Evolutionary conservation across 2,797 vertebrate genomes (phyloP).

Genomic region (Epinephelus coioides): DNA sequence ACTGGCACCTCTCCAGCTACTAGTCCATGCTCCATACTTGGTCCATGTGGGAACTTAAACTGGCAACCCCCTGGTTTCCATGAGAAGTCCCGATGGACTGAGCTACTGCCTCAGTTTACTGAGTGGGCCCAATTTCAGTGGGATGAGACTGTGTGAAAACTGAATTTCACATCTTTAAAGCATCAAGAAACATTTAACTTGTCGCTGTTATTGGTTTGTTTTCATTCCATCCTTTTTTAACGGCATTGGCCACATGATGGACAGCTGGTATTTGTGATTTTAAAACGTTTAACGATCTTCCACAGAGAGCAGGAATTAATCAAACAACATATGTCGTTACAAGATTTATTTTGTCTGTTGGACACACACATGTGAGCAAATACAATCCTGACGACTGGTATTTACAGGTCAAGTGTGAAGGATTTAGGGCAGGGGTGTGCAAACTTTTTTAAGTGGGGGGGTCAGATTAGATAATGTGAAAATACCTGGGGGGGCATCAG

Average conservation of each 20-base stretch:
- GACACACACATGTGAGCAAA: neutral
- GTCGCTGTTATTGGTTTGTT: conserved; percentile 14
- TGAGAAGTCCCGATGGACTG: too few relatives aligned
- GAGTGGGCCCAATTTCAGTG: conserved; percentile 2
- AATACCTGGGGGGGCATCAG: too few relatives aligned
- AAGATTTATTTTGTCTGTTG: neutral
- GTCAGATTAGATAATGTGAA: too few relatives aligned
- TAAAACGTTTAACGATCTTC: neutral
- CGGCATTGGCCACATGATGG: neutral
- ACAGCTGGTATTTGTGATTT: conserved; percentile 22
- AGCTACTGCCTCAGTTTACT: neutral
- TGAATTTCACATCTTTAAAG: conserved; percentile 4
- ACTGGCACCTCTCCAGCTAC: too few relatives aligned
- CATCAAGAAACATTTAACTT: conserved; percentile 17
- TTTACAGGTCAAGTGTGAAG: neutral
- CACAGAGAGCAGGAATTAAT: conserved; percentile 10
- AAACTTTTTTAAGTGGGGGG: too few relatives aligned
- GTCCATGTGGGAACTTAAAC: too few relatives aligned
- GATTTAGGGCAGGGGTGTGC: too few relatives aligned
- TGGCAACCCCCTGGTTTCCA: too few relatives aligned
- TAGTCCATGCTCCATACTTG: too few relatives aligned
- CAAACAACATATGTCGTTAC: neutral
- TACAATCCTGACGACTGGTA: neutral
- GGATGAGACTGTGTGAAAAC: conserved; percentile 1
- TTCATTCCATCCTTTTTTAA: conserved; percentile 16